These are phyloP conservation scores for Enteromius fasciolatus DNA, from an alignment of 2,797 vertebrate genomes.

Conservation along the genomic window DNA sequence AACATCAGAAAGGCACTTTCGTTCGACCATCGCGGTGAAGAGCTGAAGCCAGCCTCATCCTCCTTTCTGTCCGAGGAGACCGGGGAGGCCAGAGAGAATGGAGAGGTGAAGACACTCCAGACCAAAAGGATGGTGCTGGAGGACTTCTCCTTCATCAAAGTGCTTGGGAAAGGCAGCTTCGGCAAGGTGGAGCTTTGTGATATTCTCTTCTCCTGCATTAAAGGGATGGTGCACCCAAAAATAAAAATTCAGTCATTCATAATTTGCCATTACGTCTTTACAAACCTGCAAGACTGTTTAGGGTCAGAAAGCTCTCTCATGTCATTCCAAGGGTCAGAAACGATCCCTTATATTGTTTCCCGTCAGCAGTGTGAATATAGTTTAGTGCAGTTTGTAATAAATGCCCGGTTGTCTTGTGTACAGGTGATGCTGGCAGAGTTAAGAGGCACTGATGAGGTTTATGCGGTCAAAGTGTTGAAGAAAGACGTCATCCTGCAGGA, in stretches of 20 bases:
- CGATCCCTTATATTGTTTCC: not conserved
- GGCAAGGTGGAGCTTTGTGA: constrained; percentile 83
- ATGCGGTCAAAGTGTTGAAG: constrained; percentile 94
- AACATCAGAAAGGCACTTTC: constrained; percentile 94
- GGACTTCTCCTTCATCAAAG: constrained; percentile 96
- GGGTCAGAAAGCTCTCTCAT: not conserved
- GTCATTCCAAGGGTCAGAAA: not conserved
- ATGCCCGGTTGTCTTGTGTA: constrained; percentile 22
- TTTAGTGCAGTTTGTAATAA: not conserved
- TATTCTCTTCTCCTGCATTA: not conserved
- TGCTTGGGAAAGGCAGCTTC: constrained; percentile 96
- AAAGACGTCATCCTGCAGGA: constrained; percentile 97
- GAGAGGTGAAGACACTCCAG: constrained; percentile 84
- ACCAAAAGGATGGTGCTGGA: constrained; percentile 86
- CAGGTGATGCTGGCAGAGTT: constrained; percentile 96
- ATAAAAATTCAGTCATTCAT: not conserved
- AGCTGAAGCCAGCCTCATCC: constrained; percentile 76
- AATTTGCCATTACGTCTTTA: too few relatives aligned
- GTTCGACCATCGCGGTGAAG: constrained; percentile 90
- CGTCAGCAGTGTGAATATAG: not conserved
- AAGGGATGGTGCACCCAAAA: not conserved
- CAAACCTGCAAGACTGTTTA: not conserved
- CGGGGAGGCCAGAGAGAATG: constrained; percentile 82
- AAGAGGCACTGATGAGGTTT: constrained; percentile 94
- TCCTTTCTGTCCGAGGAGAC: constrained; percentile 60